Base-by-base conservation (phyloP, 1,140 invertebrate genomes). In the Magallana angulata region DNA sequence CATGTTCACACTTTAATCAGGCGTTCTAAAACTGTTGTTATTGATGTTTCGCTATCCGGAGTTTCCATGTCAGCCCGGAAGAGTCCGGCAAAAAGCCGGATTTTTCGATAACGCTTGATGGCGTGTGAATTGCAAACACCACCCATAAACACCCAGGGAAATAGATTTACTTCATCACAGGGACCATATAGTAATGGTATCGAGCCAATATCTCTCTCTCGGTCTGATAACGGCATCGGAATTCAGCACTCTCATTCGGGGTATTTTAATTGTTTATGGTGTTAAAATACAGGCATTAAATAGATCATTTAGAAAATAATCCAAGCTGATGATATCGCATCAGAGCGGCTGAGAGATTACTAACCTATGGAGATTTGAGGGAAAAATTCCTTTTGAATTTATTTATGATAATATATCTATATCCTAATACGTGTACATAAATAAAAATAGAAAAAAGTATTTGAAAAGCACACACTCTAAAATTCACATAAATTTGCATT, bases 241-340 rank as follows among this genome's bases (percentile, higher is more conserved):
- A 30, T 76, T 24, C 68, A 30, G 18, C 18, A 76, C 36, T 30
- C 12, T 76, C 24, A 24, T 11, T 30, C 68, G 18, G 68, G 68
- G 18, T 76, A 30, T 76, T 76, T 76, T 24, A 76, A 76, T 76
- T 76, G 68, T 76, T 76, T 76, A 76, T 76, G 36, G 36, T 24
- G 68, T 76, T 12, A 36, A 76, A 76, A 76, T 11, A 8, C 18
- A 76, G 68, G 68, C 30, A 76, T 76, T 76, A 36, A 76, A 30
- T 76, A 30, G 68, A 76, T 76, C 68, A 76, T 36, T 76, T 11
- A 24, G 36, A 30, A 12, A 36, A 36, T 36, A 76, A 76, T 76
- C 68, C 36, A 30, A n/a, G 60, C 14, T 76, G 24, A 76, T 76
- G 68, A 76, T 76, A 76, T 76, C 68, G 2, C 24, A 30, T 48